Percentiles rank a stretch among this genome's conserved stretches.
Conservation (phyloP, 2,113 vertebrate species). For the Puffinus mauretanicus region DNA sequence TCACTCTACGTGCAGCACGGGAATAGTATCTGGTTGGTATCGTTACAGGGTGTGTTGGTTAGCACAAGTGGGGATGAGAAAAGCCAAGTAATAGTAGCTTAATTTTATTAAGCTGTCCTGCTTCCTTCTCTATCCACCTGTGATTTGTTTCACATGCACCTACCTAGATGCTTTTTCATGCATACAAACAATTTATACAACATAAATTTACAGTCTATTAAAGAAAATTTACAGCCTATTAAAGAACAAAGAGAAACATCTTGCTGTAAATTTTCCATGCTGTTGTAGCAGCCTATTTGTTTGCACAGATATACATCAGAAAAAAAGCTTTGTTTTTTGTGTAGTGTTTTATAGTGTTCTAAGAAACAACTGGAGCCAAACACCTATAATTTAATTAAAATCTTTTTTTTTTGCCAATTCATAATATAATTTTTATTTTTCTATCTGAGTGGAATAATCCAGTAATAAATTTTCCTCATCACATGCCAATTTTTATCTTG, state of each 20-base stretch:
- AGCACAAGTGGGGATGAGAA: background rate
- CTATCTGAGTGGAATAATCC: background rate
- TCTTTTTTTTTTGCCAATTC: background rate
- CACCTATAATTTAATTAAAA: background rate
- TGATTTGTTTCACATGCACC: background rate
- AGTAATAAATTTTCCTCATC: background rate
- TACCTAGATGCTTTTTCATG: background rate
- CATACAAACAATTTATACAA: background rate
- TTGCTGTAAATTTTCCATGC: background rate
- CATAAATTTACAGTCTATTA: background rate
- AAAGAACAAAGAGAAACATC: background rate
- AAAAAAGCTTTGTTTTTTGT: background rate
- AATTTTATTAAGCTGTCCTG: background rate
- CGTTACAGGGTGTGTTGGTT: background rate
- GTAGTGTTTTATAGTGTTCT: background rate
- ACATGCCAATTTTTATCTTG: background rate
- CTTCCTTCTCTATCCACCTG: background rate
- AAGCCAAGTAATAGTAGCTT: background rate
- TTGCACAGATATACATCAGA: background rate
- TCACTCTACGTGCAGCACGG: accelerated
- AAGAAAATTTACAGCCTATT: background rate
- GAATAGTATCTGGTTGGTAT: background rate
- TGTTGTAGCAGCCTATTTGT: background rate
- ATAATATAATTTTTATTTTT: background rate
- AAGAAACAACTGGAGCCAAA: background rate